These are phyloP conservation scores for Gandaritis pyraliata DNA, from an alignment of 2,888 invertebrate species.

Conservation along the genomic window DNA sequence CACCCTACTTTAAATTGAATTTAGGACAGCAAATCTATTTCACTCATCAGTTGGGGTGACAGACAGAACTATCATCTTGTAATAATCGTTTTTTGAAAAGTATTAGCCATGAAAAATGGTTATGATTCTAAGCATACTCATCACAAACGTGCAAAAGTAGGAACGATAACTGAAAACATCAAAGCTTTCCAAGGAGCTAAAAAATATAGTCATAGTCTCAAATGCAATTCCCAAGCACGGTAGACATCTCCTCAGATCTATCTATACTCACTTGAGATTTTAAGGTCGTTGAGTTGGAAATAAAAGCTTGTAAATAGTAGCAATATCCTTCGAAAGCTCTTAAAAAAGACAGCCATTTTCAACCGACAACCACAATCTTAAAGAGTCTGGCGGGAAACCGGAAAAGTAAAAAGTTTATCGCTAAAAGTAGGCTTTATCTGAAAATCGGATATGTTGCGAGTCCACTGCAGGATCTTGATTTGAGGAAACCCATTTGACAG, in stretches of 20 bases:
- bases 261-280: no score
- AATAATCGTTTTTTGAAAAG: not conserved
- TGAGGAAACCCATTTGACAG: constrained; percentile 25
- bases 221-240: no score
- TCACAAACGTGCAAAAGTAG: no score
- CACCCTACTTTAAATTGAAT: constrained; percentile 28
- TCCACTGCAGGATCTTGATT: constrained; percentile 32
- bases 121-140: no score
- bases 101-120: not conserved
- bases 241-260: no score
- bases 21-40: constrained; percentile 13
- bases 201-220: not conserved
- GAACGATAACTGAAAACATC: no score
- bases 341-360: constrained; percentile 13
- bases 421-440: constrained; percentile 20
- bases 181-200: not conserved
- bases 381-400: constrained; percentile 10
- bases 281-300: not conserved
- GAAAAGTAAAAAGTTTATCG: constrained; percentile 30
- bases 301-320: constrained; percentile 8
- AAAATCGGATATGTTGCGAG: constrained; percentile 19
- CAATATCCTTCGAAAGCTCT: constrained; percentile 4
- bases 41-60: constrained; percentile 2
- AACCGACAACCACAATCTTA: constrained; percentile 21
- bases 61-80: not conserved